Conservation (phyloP, 2,888 invertebrate species). For the Caenorhabditis zanzibari region DNA sequence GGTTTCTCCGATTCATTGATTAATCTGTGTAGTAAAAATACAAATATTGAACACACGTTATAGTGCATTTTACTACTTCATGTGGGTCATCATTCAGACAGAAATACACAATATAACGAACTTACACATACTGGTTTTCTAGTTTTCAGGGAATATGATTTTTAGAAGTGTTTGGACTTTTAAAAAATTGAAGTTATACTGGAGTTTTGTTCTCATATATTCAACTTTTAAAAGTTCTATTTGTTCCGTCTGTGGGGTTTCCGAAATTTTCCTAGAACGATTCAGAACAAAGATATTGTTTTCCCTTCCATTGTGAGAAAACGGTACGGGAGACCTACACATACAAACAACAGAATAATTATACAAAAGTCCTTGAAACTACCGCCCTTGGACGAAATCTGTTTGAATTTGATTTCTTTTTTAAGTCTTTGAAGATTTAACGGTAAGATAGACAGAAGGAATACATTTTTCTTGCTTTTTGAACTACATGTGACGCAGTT, state of each 20-base stretch:
- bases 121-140: conserved; percentile 23
- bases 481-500: background rate
- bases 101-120: conserved; percentile 10
- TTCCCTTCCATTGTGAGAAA: conserved; percentile 30
- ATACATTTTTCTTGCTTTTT: background rate
- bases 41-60: conserved; percentile 39
- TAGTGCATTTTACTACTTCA: conserved; percentile 38
- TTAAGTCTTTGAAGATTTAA: background rate
- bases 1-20: conserved; percentile 61
- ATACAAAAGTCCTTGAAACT: conserved; percentile 56
- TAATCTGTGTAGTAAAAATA: conserved; percentile 57
- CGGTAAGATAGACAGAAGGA: background rate
- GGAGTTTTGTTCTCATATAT: background rate
- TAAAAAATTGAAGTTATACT: background rate
- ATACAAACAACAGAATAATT: conserved; percentile 34
- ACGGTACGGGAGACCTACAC: conserved; percentile 41
- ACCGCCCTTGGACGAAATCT: background rate
- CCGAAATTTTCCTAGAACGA: conserved; percentile 22
- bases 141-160: background rate
- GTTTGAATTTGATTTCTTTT: conserved; percentile 5
- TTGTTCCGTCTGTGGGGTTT: conserved; percentile 3
- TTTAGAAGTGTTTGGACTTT: background rate
- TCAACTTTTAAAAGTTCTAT: conserved; percentile 6
- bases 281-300: conserved; percentile 53
- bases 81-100: background rate